Conservation (phyloP, 2,797 vertebrate genomes). For the Coranthus polyacanthus region DNA sequence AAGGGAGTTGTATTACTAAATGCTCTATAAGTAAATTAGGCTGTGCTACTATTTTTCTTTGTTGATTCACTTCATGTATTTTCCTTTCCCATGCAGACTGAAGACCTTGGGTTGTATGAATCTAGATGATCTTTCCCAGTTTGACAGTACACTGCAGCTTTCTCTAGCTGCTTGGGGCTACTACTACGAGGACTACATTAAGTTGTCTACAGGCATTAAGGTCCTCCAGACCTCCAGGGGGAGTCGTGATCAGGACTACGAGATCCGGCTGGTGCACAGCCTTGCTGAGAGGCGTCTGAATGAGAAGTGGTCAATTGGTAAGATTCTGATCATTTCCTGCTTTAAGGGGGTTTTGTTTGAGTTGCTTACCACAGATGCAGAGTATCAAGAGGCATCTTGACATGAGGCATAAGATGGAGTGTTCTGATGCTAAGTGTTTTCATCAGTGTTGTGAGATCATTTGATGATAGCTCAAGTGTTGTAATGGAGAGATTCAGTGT, state of each 20-base stretch:
- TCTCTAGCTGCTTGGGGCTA: conserved; percentile 88
- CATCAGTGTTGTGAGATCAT: conserved; percentile 13
- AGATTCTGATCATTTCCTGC: conserved; percentile 42
- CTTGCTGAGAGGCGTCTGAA: conserved; percentile 87
- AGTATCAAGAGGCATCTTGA: not conserved
- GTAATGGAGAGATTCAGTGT: conserved; percentile 24
- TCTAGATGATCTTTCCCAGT: conserved; percentile 87
- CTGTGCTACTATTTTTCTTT: not conserved
- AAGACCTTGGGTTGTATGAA: conserved; percentile 86
- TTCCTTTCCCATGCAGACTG: conserved; percentile 69
- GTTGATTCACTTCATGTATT: not conserved
- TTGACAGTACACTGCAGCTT: conserved; percentile 86
- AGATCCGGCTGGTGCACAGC: conserved; percentile 86
- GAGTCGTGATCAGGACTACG: conserved; percentile 87
- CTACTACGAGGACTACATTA: conserved; percentile 89
- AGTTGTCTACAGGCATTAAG: conserved; percentile 85
- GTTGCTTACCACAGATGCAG: conserved; percentile 1
- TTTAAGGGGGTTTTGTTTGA: not conserved
- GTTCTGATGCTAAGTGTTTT: conserved; percentile 18
- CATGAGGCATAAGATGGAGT: not conserved
- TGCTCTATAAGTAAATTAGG: not conserved
- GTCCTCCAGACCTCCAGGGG: conserved; percentile 84
- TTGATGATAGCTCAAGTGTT: conserved; percentile 22
- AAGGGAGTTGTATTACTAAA: not conserved
- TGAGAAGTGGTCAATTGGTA: conserved; percentile 90